Base-by-base conservation (phyloP, 2,113 vertebrate genomes). In the Zingel zingel region DNA sequence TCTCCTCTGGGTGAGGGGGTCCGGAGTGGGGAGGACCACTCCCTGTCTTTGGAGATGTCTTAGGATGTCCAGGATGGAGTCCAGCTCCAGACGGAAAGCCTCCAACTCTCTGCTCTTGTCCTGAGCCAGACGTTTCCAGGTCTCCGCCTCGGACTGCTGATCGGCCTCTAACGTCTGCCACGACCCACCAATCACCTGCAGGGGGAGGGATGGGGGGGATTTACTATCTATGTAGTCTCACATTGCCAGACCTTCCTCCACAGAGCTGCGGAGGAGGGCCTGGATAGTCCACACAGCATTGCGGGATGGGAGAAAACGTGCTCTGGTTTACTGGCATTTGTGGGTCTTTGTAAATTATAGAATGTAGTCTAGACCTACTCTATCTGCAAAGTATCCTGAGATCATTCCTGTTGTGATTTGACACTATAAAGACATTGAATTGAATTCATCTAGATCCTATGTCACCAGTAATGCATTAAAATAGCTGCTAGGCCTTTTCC, bases 11-110 rank as follows among this genome's bases (percentile, higher is more conserved):
- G 53, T 43, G 65, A 67, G 5, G 2, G 33, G 59, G 8, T 76
- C 70, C 0, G 95, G 81, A 0, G 70, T 56, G 0, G 97, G 95
- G 48, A 98, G 94, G 6, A 97, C 94, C 33, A 97, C 94, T 0
- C 97, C 97, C 62, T 97, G 97, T 70, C 92, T 97, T 50, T 99
- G 97, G 30, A 99, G 94, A 68, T 98, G 96, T 78, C 94, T 94
- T 64, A 99, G 82, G 18, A 98, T 95, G 57, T 99, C 97, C 53
- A 99, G 74, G 66, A 99, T 99, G 0, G 97, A 96, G 94, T 99
- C 98, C 79, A 99, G 62, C 82, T 99, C 97, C 47, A 93, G 85
- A 27, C 97, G 95, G 81, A 99, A 99, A 66, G 85, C 93, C 70
- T 98, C 96, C 83, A 99, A 92, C 54, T 99, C 97, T 36, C 74